Percentiles rank a stretch among this genome's conserved stretches.
Conservation (phyloP, 1,140 invertebrate genomes). For the Pantala flavescens region DNA sequence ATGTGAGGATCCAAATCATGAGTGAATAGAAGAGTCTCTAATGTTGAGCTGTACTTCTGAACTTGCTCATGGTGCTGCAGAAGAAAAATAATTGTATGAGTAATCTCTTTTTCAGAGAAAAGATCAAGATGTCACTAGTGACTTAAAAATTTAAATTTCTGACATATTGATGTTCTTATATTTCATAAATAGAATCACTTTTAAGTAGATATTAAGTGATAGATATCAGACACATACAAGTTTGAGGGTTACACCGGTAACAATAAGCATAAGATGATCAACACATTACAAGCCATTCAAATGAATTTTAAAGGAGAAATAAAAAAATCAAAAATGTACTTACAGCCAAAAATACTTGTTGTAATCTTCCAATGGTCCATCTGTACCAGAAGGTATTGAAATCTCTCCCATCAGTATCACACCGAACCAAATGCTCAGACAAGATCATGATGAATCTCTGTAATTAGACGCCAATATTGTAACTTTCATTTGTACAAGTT, state of each 20-base stretch:
- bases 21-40: slow-evolving; percentile 92
- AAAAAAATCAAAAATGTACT: slow-evolving; percentile 32
- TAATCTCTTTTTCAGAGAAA: not conserved
- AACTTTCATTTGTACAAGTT: not conserved
- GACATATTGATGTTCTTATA: not conserved
- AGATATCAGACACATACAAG: no score
- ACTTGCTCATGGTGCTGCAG: slow-evolving; percentile 92
- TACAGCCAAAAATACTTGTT: slow-evolving; percentile 91
- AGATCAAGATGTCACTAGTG: no score
- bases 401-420: slow-evolving; percentile 85
- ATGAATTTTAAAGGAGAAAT: no score
- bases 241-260: no score
- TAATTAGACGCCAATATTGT: slow-evolving; percentile 25
- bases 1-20: slow-evolving; percentile 94
- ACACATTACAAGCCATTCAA: no score
- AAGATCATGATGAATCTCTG: slow-evolving; percentile 95
- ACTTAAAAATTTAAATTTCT: not conserved
- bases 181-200: not conserved
- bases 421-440: slow-evolving; percentile 87
- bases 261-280: no score
- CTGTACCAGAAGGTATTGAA: slow-evolving; percentile 94
- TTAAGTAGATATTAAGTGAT: no score
- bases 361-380: slow-evolving; percentile 88
- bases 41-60: slow-evolving; percentile 88
- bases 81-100: slow-evolving; percentile 28